Base-by-base conservation (phyloP, 1,140 invertebrate genomes). In the Drosophila erecta region DNA sequence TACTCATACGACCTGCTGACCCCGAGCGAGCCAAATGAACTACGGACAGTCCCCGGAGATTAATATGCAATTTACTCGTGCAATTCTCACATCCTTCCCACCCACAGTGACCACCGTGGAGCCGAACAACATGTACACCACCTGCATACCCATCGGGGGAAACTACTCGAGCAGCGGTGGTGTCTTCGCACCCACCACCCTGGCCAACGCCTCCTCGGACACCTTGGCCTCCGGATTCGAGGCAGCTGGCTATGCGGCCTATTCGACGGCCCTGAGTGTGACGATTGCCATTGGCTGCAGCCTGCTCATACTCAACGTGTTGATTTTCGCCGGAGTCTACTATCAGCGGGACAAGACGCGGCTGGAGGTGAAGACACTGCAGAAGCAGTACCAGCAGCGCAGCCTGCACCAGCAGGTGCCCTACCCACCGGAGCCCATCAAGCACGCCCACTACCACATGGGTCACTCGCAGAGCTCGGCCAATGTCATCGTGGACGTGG, bases 241-340 rank as follows among this genome's bases (percentile, higher is more conserved):
- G 91, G 96, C 95, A 0, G 95, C 96, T n/a, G 96, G 96, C 7
- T 97, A 97, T 79, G 96, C 96, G 0, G 96, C 96, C 1, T 98
- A 98, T 85, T 97, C 96, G 0, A 98, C 97, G 0, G 97, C 97
- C 1, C 92, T 98, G 3, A 97, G 96, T 86, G 96, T 98, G 0
- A 98, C 97, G 2, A 97, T 99, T 79, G 97, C 97, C 33, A 98
- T 99, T 59, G 98, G 98, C 10, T 98, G 97, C 80, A 97, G 96
- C 12, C 92, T 98, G 22, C 94, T 98, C 12, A 96, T 98, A 76
- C 93, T 98, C 14, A 99, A 98, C 90, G 96, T 98, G 1, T 93
- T 99, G 14, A 97, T 99, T 78, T 98, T 98, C 84, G 97, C 97
- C 38, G 97, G 97, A 4, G 97, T 98, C 0, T 98, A 98, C 84